Base-by-base conservation (phyloP, 2,113 vertebrate species). In the Chamaea fasciata region DNA sequence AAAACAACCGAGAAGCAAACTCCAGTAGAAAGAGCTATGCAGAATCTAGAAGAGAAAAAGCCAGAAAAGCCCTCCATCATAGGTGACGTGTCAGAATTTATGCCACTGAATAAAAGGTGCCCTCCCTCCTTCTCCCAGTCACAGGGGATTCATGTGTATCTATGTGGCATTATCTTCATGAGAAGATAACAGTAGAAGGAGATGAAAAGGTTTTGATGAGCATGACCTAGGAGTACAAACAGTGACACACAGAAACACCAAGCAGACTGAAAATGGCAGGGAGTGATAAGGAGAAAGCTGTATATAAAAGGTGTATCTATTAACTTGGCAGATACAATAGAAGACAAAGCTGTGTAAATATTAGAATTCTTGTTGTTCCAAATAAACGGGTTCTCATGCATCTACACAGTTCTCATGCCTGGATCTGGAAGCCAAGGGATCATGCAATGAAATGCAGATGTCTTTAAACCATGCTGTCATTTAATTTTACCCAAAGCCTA, bases 271-370 rank as follows among this genome's bases (percentile, higher is more conserved):
- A 95, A 96, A 94, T 8, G 10, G 11, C 74, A 23, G 44, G 23
- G 52, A 71, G 67, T 26, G 82, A 95, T 96, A 97, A 97, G 67
- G 20, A 56, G 67, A 74, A 91, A 94, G 79, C 44, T 77, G 26
- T 62, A 62, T 20, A 78, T 70, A 83, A 89, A 87, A 93, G 62
- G 88, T 85, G 79, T 73, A 96, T 85, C 81, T 91, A 92, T 91
- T 95, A 92, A 92, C 70, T 57, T 92, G 81, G 75, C 62, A 96
- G 87, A 44, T 90, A 81, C 47, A 94, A 92, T 42, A 81, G 79
- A 89, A 93, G 83, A 89, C 77, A 94, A 96, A 96, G 68, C 50
- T 94, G 56, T 69, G 69, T 46, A 90, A 96, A 96, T 76, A 92
- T 28, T 27, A 82, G 64, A 60, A 90, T 60, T 53, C 74, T 96